phyloP scores from a whole-genome alignment of 2,888 invertebrate genomes.

The Leptothorax acervorum region DNA sequence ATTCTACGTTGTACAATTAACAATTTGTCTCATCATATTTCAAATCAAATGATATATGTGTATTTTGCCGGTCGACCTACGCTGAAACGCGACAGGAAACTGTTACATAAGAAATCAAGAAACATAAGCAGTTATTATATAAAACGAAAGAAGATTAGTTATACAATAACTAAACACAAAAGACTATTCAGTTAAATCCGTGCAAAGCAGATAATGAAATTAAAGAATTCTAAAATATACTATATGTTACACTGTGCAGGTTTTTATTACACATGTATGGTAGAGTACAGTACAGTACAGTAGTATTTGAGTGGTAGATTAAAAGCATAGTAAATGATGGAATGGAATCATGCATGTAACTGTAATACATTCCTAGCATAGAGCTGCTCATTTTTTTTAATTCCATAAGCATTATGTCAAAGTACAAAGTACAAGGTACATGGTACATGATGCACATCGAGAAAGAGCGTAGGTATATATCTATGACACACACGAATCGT shows the following conservation, averaged over 20 bases:
- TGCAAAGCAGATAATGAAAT: conserved; percentile 23
- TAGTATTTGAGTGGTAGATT: background rate
- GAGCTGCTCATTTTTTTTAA: background rate
- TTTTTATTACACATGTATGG: too few species aligned
- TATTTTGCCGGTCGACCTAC: too few species aligned
- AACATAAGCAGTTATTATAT: conserved; percentile 41
- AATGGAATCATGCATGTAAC: background rate
- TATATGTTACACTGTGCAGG: background rate
- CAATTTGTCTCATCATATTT: too few species aligned
- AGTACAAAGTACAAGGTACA: background rate
- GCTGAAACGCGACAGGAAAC: background rate
- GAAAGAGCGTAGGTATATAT: background rate
- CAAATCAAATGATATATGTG: too few species aligned
- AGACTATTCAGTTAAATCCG: background rate
- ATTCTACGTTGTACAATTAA: too few species aligned
- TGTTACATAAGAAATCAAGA: conserved; percentile 48
- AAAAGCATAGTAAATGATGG: background rate
- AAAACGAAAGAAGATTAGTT: conserved; percentile 51
- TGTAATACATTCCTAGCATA: background rate
- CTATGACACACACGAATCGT: conserved; percentile 15
- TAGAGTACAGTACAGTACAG: background rate
- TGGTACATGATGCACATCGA: background rate
- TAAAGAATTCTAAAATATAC: background rate
- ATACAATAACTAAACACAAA: background rate
- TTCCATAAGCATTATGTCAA: background rate